Evolutionary conservation across 2,797 vertebrate species (phyloP), one percentile per base, ranked within the genome.

Genomic region (Sebastes variabilis): DNA sequence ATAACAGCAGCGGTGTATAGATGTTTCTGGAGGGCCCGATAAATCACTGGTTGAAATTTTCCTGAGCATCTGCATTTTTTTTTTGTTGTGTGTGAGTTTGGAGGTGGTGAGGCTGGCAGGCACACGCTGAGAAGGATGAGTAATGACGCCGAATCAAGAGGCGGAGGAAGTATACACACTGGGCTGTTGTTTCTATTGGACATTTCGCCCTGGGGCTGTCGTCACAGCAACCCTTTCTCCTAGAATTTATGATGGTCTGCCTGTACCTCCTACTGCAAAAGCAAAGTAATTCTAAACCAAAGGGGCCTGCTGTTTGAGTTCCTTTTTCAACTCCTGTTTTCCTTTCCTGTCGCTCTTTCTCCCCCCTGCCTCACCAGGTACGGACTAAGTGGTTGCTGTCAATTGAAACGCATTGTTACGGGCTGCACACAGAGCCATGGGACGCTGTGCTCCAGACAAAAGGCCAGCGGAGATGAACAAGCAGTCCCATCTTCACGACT

Each of bases 151-250:
- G 49, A 87, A 86, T 79, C 79, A 84, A 87, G 83, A 84, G 81
- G 82, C 76, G 65, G 87, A 87, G 75, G 82, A 89, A 89, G 91
- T 60, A 85, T 89, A 83, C 85, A 90, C 81, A 85, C 71, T 58
- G 68, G 79, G 79, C 75, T 90, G 87, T 92, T 90, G 88, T 91
- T 94, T 90, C 88, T 84, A 86, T 90, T 79, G 88, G 88, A 94
- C 85, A 72, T 87, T 89, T 91, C 80, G 58, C 88, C 88, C 85
- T 24, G 71, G 75, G 86, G 88, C 79, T 85, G 77, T 88, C 69
- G 32, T 86, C 76, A 87, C 69, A 60, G 80, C 74, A 80, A 77
- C 66, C 75, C 64, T 72, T 82, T 86, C 77, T 58, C 65, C 79
- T 65, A 62, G 88, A 81, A 93, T 94, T 9, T 84, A 89, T 91